Evolutionary conservation across 2,888 invertebrate species (phyloP).

Genomic region (Schizaphis graminum): DNA sequence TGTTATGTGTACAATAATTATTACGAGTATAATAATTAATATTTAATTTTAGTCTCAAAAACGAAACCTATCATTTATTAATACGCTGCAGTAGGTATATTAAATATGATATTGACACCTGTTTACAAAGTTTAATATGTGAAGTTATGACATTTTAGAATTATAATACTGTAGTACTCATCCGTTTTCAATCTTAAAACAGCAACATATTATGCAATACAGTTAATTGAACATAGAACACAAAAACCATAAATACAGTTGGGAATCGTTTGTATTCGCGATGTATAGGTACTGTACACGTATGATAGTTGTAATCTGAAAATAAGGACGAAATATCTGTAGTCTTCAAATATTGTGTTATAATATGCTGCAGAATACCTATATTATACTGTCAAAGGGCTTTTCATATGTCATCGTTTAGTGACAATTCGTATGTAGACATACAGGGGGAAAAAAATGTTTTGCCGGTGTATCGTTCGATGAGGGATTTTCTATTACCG

Average conservation of each 20-base stretch:
- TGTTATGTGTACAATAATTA: neutral
- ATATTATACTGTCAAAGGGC: conserved; percentile 4
- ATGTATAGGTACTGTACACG: neutral
- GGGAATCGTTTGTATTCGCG: too few species aligned
- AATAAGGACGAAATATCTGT: neutral
- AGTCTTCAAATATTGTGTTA: neutral
- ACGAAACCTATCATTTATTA: neutral
- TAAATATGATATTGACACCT: too few species aligned
- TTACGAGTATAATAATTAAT: neutral
- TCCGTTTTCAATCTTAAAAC: too few species aligned
- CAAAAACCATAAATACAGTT: too few species aligned
- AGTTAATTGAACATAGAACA: too few species aligned
- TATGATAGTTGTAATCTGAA: neutral
- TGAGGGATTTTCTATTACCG: conserved; percentile 46
- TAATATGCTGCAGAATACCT: neutral
- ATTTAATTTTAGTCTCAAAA: neutral
- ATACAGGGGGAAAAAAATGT: neutral
- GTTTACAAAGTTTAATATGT: too few species aligned
- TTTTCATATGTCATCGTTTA: neutral
- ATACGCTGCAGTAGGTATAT: neutral
- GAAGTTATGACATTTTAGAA: too few species aligned
- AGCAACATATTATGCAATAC: too few species aligned
- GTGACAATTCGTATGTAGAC: neutral
- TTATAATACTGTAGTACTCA: too few species aligned
- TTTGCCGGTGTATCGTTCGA: neutral